Conservation (phyloP, 2,113 vertebrate species). For the Urocitellus parryii region DNA sequence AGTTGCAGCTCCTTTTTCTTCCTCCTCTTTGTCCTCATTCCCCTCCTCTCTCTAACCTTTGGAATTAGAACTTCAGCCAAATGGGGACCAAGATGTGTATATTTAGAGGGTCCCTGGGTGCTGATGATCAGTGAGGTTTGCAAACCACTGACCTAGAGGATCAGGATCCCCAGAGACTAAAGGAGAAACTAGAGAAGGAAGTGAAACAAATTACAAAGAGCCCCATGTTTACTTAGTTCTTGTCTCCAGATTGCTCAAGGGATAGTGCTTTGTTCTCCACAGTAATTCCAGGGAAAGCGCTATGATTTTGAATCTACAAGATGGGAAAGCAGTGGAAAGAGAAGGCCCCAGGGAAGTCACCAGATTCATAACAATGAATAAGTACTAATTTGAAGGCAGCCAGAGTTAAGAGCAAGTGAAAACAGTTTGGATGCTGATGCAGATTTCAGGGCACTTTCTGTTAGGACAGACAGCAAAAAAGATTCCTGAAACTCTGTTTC, state of each 20-base stretch:
- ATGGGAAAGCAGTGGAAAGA: background rate
- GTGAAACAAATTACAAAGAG: constrained; percentile 20
- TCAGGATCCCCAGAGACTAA: constrained; percentile 24
- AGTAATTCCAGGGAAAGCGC: background rate
- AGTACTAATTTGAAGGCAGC: background rate
- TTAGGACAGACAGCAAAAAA: background rate
- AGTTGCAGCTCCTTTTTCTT: constrained; percentile 14
- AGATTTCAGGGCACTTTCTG: background rate
- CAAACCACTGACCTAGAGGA: constrained; percentile 53
- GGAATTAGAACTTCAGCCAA: constrained; percentile 30
- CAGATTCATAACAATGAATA: background rate
- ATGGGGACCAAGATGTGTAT: background rate
- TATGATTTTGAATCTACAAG: background rate
- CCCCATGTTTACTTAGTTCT: background rate
- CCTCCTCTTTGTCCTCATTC: background rate
- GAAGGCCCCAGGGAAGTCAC: background rate
- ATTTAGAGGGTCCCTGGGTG: constrained; percentile 47
- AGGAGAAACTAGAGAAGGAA: background rate
- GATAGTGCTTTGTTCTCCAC: background rate
- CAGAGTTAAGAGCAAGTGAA: background rate
- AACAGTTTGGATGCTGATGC: background rate
- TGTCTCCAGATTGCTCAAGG: background rate
- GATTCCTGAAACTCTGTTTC: background rate
- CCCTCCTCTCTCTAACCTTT: constrained; percentile 30
- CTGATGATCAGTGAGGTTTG: constrained; percentile 29